Percentiles rank a stretch among this genome's conserved stretches.
Conservation (phyloP, 2,797 vertebrate species). For the Aplochiton taeniatus region DNA sequence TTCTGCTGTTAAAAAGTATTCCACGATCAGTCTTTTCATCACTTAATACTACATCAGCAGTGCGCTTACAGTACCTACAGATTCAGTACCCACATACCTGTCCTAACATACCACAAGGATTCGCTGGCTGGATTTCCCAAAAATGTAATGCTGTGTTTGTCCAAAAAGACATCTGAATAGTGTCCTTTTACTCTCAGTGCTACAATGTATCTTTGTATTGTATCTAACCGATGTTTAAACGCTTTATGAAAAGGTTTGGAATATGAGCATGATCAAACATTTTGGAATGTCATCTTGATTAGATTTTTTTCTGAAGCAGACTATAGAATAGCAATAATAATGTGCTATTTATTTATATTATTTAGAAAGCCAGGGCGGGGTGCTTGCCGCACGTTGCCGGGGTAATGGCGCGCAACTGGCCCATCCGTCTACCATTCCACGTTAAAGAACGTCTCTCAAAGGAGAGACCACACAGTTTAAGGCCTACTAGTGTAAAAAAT, state of each 20-base stretch:
- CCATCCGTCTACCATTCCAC: background rate
- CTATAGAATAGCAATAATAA: too few species aligned
- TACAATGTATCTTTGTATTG: constrained; percentile 2
- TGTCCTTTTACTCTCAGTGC: constrained; percentile 6
- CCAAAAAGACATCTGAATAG: constrained; percentile 9
- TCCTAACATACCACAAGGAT: constrained; percentile 6
- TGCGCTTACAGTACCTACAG: constrained; percentile 19
- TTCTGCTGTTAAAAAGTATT: constrained; percentile 11
- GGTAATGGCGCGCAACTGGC: constrained; percentile 1
- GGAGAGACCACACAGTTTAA: constrained; percentile 67
- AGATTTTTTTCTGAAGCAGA: background rate
- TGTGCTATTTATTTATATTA: too few species aligned
- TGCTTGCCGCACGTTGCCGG: background rate
- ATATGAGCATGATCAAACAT: background rate
- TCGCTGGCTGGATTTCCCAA: background rate
- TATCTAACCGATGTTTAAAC: background rate
- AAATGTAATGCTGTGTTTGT: background rate
- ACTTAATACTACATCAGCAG: constrained; percentile 32
- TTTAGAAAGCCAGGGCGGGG: background rate
- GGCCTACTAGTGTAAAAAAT: constrained; percentile 71
- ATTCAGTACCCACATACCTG: constrained; percentile 29
- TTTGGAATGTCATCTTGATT: background rate
- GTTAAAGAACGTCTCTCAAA: constrained; percentile 52
- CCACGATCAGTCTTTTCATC: constrained; percentile 7
- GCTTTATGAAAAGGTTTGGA: background rate